Evolutionary conservation across 2,113 vertebrate genomes (phyloP), one percentile per base, ranked within the genome.

Genomic region (Rhinolophus ferrumequinum): DNA sequence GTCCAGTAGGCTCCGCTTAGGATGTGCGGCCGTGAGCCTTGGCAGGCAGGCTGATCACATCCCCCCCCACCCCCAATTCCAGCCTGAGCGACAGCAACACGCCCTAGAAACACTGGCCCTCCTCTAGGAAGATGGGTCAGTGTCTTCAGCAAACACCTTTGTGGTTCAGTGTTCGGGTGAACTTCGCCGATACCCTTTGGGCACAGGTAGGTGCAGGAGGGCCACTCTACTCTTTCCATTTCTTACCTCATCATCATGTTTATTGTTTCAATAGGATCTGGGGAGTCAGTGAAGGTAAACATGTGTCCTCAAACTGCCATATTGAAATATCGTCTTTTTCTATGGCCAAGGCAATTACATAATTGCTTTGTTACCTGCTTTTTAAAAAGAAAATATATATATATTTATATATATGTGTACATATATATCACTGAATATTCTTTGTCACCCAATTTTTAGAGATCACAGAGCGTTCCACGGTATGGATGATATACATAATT

Each of bases 171-270:
- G 10, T 73, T 64, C 18, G 33, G 54, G 69, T 13, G n/a, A 28
- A 30, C 44, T n/a, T 47, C 3, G 1, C 58, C 13, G 19, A 19
- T 66, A 19, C 19, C 56, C 15, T 13, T 0, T 26, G 4, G 16
- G 76, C 26, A 28, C 44, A 90, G 35, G 10, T 56, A 35, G 70
- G 70, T 16, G 50, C 77, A 66, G 22, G 62, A 79, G 58, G 26
- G 1, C 62, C 33, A 35, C 22, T 19, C 6, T 14, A 16, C 3
- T 76, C 54, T 33, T 58, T 50, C 50, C 2, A 9, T 9, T 10
- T 56, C 56, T 56, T 21, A 5, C 13, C 5, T 41, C 12, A 15
- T 77, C 7, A 7, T 30, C 54, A 2, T 24, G 52, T 62, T 47
- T 41, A 16, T n/a, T 56, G 26, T 52, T 86, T 73, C 28, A 12